phyloP scores from a whole-genome alignment of 2,888 invertebrate species.

The Chymomyza procnemis region DNA sequence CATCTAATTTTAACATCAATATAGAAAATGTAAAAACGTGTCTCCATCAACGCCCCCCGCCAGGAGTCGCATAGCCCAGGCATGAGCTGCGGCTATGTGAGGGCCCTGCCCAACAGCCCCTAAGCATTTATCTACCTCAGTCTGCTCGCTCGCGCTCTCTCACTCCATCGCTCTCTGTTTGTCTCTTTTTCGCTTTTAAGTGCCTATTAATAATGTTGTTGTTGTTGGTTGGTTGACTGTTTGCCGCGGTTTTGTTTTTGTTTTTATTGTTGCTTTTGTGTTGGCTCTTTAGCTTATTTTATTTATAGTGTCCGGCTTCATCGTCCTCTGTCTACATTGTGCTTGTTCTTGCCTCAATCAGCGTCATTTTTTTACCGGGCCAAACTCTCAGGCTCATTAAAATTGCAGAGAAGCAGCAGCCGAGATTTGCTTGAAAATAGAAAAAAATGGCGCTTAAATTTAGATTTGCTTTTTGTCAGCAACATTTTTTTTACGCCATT shows the following conservation, averaged over 20 bases:
- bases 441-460: constrained; percentile 4
- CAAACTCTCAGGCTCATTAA: constrained; percentile 65
- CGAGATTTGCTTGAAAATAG: neutral
- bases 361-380: constrained; percentile 52
- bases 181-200: constrained; percentile 45
- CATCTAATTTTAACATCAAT: constrained; percentile 71
- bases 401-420: constrained; percentile 16
- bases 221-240: constrained; percentile 23
- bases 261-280: constrained; percentile 6
- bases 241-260: constrained; percentile 37
- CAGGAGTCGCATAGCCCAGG: neutral
- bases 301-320: constrained; percentile 60
- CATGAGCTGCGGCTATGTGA: neutral
- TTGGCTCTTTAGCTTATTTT: constrained; percentile 26
- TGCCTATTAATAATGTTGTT: constrained; percentile 67
- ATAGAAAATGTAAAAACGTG: constrained; percentile 68
- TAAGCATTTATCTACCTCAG: neutral
- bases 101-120: neutral
- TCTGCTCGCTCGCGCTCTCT: neutral
- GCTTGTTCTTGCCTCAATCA: constrained; percentile 29
- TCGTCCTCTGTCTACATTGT: constrained; percentile 44
- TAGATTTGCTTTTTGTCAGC: neutral
- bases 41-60: constrained; percentile 58
- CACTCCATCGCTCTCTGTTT: neutral
- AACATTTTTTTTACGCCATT: constrained; percentile 22